These are phyloP conservation scores for Mus musculus DNA, from an alignment of 2,113 vertebrate genomes.

Conservation along the genomic window DNA sequence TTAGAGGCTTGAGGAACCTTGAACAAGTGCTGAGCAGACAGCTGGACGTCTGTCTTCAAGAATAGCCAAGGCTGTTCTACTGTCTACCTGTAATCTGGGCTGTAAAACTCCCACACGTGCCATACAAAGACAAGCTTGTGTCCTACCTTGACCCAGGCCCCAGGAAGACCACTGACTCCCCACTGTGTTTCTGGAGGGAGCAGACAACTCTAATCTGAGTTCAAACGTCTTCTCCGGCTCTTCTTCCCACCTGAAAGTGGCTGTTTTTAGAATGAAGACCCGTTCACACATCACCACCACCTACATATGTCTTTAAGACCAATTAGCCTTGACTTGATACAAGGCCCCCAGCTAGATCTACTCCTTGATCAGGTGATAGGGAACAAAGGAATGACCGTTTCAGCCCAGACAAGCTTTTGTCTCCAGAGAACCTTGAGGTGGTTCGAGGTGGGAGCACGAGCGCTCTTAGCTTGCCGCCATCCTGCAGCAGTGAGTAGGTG, in stretches of 20 bases:
- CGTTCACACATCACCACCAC: too few species aligned
- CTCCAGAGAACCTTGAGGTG: neutral
- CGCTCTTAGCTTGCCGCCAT: neutral
- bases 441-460: neutral
- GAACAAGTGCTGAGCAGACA: neutral
- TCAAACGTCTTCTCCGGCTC: neutral
- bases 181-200: too few species aligned
- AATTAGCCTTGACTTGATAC: neutral
- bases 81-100: neutral
- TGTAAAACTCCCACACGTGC: neutral
- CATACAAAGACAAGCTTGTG: too few species aligned
- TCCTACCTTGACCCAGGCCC: neutral
- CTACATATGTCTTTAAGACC: neutral
- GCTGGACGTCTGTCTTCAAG: neutral
- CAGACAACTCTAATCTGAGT: neutral
- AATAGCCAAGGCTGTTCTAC: too few species aligned
- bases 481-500: constrained; percentile 14
- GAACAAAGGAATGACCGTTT: neutral
- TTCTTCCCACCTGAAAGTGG: neutral
- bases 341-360: neutral
- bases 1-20: neutral
- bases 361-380: neutral
- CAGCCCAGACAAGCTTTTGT: neutral
- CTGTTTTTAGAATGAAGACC: neutral
- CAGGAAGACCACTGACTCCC: neutral